These are phyloP conservation scores for Perizoma affinitatum DNA, from an alignment of 2,888 invertebrate species.

Conservation along the genomic window DNA sequence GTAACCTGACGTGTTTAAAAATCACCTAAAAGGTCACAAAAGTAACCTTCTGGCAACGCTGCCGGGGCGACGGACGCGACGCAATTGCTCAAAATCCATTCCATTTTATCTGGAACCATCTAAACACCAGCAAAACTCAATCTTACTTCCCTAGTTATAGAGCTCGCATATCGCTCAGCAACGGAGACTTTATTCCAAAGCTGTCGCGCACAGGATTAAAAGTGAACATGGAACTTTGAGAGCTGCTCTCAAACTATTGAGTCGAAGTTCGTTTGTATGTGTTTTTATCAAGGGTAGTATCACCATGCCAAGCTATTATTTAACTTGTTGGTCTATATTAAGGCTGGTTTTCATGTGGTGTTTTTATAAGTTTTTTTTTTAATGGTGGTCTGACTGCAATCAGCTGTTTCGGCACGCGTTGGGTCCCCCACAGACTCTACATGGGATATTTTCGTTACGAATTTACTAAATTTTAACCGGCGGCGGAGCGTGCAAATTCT, in stretches of 20 bases:
- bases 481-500: constrained; percentile 27
- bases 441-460: constrained; percentile 36
- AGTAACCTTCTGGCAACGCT: no score
- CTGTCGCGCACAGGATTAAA: constrained; percentile 60
- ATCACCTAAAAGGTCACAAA: no score
- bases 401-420: constrained; percentile 81
- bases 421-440: constrained; percentile 56
- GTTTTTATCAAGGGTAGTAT: constrained; percentile 61
- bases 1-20: no score
- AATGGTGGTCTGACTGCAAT: constrained; percentile 75
- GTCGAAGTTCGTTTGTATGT: constrained; percentile 57
- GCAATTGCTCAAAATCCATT: constrained; percentile 80
- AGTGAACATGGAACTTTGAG: constrained; percentile 55
- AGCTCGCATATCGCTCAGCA: constrained; percentile 41
- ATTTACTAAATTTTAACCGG: constrained; percentile 31
- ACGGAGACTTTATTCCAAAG: constrained; percentile 56
- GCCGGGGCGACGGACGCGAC: constrained; percentile 42
- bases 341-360: constrained; percentile 43
- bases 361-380: constrained; percentile 68
- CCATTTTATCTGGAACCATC: constrained; percentile 73
- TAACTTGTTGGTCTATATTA: constrained; percentile 35
- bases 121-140: constrained; percentile 39
- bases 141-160: constrained; percentile 40
- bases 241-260: constrained; percentile 46
- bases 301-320: constrained; percentile 44